These are phyloP conservation scores for Aphelinus certus DNA, from an alignment of 1,140 invertebrate genomes.

Conservation along the genomic window DNA sequence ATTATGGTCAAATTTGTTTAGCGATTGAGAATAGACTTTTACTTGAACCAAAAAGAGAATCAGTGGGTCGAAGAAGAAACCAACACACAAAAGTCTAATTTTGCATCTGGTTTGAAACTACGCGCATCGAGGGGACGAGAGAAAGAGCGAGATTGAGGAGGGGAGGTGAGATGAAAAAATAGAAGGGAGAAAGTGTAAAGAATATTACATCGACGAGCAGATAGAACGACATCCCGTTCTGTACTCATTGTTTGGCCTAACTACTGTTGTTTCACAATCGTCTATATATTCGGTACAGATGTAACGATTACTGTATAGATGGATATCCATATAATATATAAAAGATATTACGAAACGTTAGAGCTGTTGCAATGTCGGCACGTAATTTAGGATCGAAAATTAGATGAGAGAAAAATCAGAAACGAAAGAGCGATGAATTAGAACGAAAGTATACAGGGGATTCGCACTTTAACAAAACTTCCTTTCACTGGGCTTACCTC, in stretches of 20 bases:
- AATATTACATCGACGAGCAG: conserved; percentile 38
- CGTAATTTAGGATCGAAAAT: conserved; percentile 7
- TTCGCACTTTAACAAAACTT: neutral
- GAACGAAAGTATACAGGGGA: neutral
- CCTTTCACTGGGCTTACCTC: neutral
- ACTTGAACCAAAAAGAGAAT: neutral
- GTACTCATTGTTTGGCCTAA: conserved; percentile 49
- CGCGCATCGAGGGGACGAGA: neutral
- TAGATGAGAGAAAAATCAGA: neutral
- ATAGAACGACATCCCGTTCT: conserved; percentile 5
- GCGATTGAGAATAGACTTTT: conserved; percentile 17
- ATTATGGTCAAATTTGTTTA: conserved; percentile 3
- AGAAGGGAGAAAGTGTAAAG: neutral
- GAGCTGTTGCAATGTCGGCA: conserved; percentile 20
- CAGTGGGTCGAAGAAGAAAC: neutral
- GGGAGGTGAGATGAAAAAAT: conserved; percentile 7
- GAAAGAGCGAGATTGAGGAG: neutral
- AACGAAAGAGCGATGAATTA: neutral
- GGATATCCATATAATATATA: conserved; percentile 40
- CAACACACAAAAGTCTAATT: neutral
- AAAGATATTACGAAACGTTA: conserved; percentile 41
- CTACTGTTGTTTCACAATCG: conserved; percentile 45
- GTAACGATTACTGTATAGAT: conserved; percentile 38
- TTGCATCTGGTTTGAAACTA: conserved; percentile 5
- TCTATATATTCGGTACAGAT: conserved; percentile 38